Conservation (phyloP, 2,113 vertebrate genomes). For the Phodopus roborovskii region DNA sequence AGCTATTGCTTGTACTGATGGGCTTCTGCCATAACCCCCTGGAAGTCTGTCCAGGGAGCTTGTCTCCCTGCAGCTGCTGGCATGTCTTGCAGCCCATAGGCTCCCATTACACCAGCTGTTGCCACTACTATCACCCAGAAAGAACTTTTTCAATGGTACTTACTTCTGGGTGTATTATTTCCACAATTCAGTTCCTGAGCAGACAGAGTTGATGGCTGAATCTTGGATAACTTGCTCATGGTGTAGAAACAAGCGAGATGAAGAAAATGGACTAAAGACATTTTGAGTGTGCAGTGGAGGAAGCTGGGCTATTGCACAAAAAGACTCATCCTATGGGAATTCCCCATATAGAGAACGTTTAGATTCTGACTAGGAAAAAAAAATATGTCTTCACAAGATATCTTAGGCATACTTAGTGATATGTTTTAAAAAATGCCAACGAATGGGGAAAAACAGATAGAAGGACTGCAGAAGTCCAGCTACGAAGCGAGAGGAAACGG, state of each 20-base stretch:
- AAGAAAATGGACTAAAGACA: neutral
- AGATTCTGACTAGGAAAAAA: neutral
- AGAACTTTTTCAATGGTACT: neutral
- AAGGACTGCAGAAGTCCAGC: neutral
- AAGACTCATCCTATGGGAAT: neutral
- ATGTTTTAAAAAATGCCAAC: neutral
- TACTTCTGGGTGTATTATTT: neutral
- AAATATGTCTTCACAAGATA: neutral
- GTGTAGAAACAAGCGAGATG: neutral
- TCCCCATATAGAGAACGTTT: neutral
- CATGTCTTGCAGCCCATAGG: neutral
- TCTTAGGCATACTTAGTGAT: neutral
- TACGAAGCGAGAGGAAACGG: neutral
- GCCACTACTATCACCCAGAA: neutral
- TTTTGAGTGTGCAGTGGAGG: neutral
- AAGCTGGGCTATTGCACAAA: neutral
- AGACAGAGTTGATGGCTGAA: neutral
- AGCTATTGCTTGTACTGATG: neutral
- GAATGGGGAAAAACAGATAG: neutral
- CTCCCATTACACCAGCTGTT: neutral
- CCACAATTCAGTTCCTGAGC: neutral
- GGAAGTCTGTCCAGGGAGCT: neutral
- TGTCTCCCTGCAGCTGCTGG: neutral
- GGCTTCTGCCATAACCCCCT: fast-evolving
- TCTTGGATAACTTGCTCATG: neutral